phyloP scores from a whole-genome alignment of 2,888 invertebrate genomes.

The Silvanus unidentatus region DNA sequence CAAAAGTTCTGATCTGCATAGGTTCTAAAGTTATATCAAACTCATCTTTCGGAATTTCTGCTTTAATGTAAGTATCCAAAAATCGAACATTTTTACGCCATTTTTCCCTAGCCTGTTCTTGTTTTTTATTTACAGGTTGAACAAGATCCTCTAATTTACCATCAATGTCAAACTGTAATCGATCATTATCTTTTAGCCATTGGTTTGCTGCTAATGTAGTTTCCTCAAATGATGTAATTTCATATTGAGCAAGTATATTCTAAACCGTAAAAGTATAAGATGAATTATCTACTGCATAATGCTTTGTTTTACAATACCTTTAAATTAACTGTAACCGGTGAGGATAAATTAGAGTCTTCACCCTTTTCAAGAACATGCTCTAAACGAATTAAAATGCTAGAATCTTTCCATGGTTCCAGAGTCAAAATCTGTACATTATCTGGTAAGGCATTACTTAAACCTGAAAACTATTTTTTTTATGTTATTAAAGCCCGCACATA shows the following conservation, averaged over 20 bases:
- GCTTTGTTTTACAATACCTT: too few relatives aligned
- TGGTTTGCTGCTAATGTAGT: constrained; percentile 43
- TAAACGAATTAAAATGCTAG: constrained; percentile 59
- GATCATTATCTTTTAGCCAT: constrained; percentile 49
- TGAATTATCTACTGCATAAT: too few relatives aligned
- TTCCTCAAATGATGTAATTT: constrained; percentile 36
- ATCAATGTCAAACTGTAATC: constrained; percentile 15
- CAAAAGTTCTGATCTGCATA: constrained; percentile 69
- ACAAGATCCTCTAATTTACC: constrained; percentile 11
- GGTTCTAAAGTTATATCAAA: constrained; percentile 58
- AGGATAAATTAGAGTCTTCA: constrained; percentile 38
- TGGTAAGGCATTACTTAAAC: constrained; percentile 54
- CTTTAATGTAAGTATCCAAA: too few relatives aligned
- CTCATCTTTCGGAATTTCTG: too few relatives aligned
- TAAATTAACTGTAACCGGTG: constrained; percentile 52
- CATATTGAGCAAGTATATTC: constrained; percentile 29
- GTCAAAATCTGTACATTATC: constrained; percentile 70
- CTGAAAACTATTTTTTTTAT: constrained; percentile 48
- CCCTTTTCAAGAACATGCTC: constrained; percentile 58
- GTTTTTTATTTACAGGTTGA: constrained; percentile 5
- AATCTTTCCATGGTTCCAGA: constrained; percentile 67
- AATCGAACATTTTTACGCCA: constrained; percentile 21
- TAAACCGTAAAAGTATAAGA: not conserved
- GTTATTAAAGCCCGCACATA: constrained; percentile 4
- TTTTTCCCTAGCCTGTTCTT: not conserved